phyloP scores from a whole-genome alignment of 2,797 vertebrate genomes.

The Parotocinclus haroldoi region DNA sequence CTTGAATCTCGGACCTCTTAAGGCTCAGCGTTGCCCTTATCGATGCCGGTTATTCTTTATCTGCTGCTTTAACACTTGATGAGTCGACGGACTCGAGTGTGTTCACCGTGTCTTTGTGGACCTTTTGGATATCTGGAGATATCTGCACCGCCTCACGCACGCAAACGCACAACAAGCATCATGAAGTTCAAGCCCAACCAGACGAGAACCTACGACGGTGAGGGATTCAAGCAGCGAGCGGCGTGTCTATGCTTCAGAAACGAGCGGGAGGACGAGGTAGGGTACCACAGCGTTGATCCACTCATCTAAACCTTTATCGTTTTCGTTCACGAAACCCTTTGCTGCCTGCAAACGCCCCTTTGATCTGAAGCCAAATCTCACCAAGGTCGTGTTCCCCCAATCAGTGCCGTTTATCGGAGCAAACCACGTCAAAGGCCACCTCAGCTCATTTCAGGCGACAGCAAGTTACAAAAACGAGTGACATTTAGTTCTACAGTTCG shows the following conservation, averaged over 20 bases:
- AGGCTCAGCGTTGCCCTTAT: neutral
- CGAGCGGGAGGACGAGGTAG: constrained; percentile 92
- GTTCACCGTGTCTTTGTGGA: neutral
- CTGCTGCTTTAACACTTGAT: neutral
- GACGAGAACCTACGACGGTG: constrained; percentile 92
- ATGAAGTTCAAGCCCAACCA: constrained; percentile 98
- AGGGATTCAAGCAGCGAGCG: constrained; percentile 90
- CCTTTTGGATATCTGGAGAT: constrained; percentile 1
- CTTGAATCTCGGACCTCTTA: neutral
- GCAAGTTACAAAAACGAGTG: too few species aligned
- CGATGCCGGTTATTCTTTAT: constrained; percentile 6
- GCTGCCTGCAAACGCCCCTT: neutral
- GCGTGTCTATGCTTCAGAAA: constrained; percentile 92
- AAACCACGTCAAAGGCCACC: too few species aligned
- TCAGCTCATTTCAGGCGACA: too few species aligned
- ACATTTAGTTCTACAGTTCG: too few species aligned
- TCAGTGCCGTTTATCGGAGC: too few species aligned
- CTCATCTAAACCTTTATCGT: too few species aligned
- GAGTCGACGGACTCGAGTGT: neutral
- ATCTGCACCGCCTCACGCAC: neutral
- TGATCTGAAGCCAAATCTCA: neutral
- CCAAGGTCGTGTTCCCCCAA: neutral
- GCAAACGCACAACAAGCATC: constrained; percentile 45
- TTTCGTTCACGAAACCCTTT: neutral
- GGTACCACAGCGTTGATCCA: constrained; percentile 17